phyloP scores from a whole-genome alignment of 2,113 vertebrate species.

The Rhea pennata region DNA sequence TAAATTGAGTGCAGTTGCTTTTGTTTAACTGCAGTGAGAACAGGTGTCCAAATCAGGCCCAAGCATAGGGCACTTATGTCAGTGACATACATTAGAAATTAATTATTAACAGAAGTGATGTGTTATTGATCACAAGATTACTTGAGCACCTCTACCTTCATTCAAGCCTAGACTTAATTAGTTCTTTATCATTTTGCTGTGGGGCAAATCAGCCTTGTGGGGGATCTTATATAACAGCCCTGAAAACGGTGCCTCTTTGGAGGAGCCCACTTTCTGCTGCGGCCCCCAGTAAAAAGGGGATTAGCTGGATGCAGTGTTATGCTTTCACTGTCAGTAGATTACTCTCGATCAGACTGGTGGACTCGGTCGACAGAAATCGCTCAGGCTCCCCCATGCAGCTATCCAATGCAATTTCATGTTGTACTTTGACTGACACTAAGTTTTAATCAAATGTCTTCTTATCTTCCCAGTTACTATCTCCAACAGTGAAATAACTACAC shows the following conservation, averaged over 20 bases:
- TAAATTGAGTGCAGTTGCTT: neutral
- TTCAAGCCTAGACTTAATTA: neutral
- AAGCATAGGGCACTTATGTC: neutral
- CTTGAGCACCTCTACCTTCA: too few species aligned
- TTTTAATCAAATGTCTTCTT: rapidly evolving
- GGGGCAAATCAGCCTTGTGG: rapidly evolving
- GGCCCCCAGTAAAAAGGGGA: too few species aligned
- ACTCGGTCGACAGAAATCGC: neutral
- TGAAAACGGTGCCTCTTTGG: too few species aligned
- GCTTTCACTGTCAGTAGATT: too few species aligned
- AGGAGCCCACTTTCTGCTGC: too few species aligned
- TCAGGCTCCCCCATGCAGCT: rapidly evolving
- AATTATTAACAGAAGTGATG: neutral
- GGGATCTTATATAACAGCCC: neutral
- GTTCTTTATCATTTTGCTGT: neutral
- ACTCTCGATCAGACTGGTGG: neutral
- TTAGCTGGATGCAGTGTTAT: too few species aligned
- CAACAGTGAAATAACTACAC: rapidly evolving
- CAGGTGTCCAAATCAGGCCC: neutral
- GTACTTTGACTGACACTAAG: rapidly evolving
- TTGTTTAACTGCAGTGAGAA: neutral
- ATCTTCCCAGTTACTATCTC: rapidly evolving
- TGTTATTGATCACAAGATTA: neutral
- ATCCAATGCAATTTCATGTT: rapidly evolving
- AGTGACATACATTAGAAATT: neutral